Evolutionary conservation across 2,113 vertebrate genomes (phyloP).

Genomic region (Lonchura striata): DNA sequence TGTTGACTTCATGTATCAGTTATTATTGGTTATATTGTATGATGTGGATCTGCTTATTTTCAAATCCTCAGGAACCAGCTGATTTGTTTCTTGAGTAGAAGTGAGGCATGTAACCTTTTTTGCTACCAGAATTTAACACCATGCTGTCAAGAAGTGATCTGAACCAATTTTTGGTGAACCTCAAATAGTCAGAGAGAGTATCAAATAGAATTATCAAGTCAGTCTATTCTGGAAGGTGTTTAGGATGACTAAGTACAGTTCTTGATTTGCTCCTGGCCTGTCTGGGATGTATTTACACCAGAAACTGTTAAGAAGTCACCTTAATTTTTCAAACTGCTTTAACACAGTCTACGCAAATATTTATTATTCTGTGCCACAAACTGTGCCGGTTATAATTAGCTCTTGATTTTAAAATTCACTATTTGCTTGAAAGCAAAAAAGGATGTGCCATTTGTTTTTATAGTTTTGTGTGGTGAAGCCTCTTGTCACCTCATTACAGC

Average conservation of each 20-base stretch:
- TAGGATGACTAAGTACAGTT: neutral
- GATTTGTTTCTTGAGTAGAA: neutral
- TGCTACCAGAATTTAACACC: neutral
- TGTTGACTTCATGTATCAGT: neutral
- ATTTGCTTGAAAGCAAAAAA: neutral
- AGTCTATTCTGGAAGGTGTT: neutral
- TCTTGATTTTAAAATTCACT: neutral
- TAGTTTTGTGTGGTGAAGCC: neutral
- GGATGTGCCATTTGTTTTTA: neutral
- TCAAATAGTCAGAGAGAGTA: neutral
- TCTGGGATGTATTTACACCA: neutral
- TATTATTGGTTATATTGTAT: neutral
- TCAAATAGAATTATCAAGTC: neutral
- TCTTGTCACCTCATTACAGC: neutral
- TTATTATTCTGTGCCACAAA: neutral
- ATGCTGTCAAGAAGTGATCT: neutral
- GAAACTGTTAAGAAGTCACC: neutral
- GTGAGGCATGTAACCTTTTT: neutral
- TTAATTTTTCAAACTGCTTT: neutral
- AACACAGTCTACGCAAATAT: neutral
- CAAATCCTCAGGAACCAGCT: neutral
- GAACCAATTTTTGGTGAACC: neutral
- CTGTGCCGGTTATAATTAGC: accelerated
- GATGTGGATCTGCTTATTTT: neutral
- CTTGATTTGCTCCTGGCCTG: neutral